Evolutionary conservation across 2,888 invertebrate species (phyloP).

Genomic region (Drosophila anceps): DNA sequence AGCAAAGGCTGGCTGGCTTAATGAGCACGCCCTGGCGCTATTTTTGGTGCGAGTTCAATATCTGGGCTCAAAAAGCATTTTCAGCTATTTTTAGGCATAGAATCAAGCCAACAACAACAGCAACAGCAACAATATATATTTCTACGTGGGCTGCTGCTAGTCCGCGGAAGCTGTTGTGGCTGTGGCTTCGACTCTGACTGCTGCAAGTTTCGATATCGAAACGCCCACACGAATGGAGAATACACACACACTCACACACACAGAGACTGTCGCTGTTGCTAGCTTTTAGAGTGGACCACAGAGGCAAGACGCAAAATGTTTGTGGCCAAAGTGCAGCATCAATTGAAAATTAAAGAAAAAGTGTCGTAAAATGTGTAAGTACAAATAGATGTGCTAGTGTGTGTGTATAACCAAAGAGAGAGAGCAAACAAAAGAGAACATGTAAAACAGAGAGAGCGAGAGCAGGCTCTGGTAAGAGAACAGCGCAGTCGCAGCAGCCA

Average conservation of each 20-base stretch:
- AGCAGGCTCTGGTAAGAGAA: not conserved
- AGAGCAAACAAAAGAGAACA: conserved; percentile 4
- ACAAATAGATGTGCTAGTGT: conserved; percentile 3
- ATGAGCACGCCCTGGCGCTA: conserved; percentile 82
- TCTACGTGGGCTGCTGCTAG: conserved; percentile 46
- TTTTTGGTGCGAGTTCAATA: conserved; percentile 64
- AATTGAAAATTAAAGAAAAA: conserved; percentile 45
- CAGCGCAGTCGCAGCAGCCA: conserved; percentile 67
- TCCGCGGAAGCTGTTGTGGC: conserved; percentile 56
- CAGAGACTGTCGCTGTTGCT: not conserved
- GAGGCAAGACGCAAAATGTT: conserved; percentile 24
- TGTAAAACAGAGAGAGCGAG: not conserved
- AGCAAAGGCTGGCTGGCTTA: conserved; percentile 51
- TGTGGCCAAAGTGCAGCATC: conserved; percentile 20
- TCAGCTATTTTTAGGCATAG: conserved; percentile 79
- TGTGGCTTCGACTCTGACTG: conserved; percentile 17
- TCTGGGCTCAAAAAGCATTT: conserved; percentile 48
- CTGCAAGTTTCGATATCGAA: conserved; percentile 58
- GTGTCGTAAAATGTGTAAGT: conserved; percentile 44
- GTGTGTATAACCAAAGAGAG: conserved; percentile 9
- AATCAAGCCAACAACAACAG: conserved; percentile 43
- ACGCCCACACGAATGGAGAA: conserved; percentile 53
- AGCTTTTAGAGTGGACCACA: conserved; percentile 34
- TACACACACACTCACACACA: conserved; percentile 2
- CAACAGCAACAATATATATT: not conserved